Evolutionary conservation across 2,113 vertebrate species (phyloP), one percentile per base, ranked within the genome.

Genomic region (Murina feae): DNA sequence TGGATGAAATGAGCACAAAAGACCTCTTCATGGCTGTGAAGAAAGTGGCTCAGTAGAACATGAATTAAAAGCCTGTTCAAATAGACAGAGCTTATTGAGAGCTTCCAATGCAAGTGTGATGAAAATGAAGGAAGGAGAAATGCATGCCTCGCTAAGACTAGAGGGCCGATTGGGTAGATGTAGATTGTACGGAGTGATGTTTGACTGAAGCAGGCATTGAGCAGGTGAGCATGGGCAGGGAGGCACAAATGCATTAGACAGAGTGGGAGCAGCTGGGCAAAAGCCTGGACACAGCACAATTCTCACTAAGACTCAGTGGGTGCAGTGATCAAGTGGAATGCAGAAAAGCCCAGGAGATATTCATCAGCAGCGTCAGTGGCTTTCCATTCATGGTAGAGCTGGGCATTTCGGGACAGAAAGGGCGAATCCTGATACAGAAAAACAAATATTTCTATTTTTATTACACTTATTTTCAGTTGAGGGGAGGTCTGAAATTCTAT

Each of bases 391-490:
- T 30, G 49, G 39, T 35, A 75, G 14, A 53, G 11, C 12, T 25
- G 37, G 32, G 9, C 12, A 49, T 17, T 5, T 28, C 80, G 69
- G 20, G 6, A 63, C 11, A 42, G 42, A 78, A 32, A 89, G 47
- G 37, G 30, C 53, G 84, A 42, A 86, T 55, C 5, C 92, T 74
- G 23, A 42, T 66, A 53, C 35, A 9, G 35, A 76, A 91, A 94
- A 51, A 60, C 32, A 39, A 44, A 47, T 44, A 47, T 91, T 95
- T 93, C 42, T 91, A 17, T 84, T 76, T 79, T 95, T 66, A 49
- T 21, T 32, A 28, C 17, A 28, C 2, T 42, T 84, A 66, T 44
- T 93, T 90, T 93, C 39, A 82, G 0, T 17, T 72, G 25, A 17
- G 39, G 6, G 44, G 44, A 2, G 44, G 8, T 69, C 84, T 91